Base-by-base conservation (phyloP, 1,140 invertebrate species). In the Dinothrombium tinctorium region DNA sequence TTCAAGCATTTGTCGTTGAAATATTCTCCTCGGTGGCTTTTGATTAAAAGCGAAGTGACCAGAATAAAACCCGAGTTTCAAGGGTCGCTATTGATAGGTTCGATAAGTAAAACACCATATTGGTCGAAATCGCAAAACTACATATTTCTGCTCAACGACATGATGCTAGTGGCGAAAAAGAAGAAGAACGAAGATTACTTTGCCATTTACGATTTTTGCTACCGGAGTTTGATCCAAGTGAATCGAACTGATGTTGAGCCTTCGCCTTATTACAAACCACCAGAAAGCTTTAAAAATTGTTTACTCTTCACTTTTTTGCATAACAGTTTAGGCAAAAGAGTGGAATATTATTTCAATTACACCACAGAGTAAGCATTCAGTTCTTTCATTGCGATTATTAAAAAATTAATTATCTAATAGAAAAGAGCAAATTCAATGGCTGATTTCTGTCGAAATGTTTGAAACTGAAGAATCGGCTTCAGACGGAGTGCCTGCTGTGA, bases 81-180 rank as follows among this genome's bases (percentile, higher is more conserved):
- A 33, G 68, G 72, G 47, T 67, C 69, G 51, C 66, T 63, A 41
- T 81, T 74, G 53, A 51, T 49, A 43, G 58, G 56, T 17, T 83
- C 83, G 54, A 74, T 76, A 20, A n/a, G n/a, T n/a, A 79, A 74
- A 51, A 73, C 74, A 51, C 72, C 67, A 45, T 42, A 37, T 26
- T 51, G 37, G 46, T 52, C 44, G 33, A 79, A 79, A 56, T 63
- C 67, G 21, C 67, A 68, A 12, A 56, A 89, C 2, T 69, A 78
- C 51, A 60, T 90, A 23, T 84, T 87, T 55, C 65, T 94, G 8
- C 86, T 94, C 56, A 89, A 76, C 44, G 87, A 95, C 63, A 62
- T 90, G 33, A 68, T 95, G 44, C 63, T 95, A 47, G 68, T 95
- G 46, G 74, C 83, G 32, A 90, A 89, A 65, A 74, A 76, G 50